Evolutionary conservation across 2,797 vertebrate species (phyloP).

Genomic region (Tangara arthus): DNA sequence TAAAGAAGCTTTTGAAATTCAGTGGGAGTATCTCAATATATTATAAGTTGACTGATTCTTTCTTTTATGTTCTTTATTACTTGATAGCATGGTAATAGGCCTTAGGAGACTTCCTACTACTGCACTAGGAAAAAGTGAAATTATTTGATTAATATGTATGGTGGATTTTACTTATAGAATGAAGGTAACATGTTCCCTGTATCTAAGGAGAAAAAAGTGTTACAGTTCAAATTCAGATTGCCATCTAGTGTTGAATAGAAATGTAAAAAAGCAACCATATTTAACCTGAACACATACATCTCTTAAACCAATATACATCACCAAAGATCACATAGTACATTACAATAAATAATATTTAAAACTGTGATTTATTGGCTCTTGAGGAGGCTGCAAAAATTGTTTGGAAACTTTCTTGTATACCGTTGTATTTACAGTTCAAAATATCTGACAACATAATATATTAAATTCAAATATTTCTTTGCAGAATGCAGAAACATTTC

Average conservation of each 20-base stretch:
- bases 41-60: not conserved
- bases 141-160: conserved; percentile 28
- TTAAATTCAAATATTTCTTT: not conserved
- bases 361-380: not conserved
- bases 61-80: conserved; percentile 11
- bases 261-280: not conserved
- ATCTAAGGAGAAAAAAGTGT: not conserved
- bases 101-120: not conserved
- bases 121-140: not conserved
- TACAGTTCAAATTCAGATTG: conserved; percentile 67
- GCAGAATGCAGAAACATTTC: not conserved
- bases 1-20: conserved; percentile 13
- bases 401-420: not conserved
- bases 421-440: not conserved
- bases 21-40: not conserved
- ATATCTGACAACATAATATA: not conserved
- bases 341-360: not conserved
- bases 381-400: not conserved
- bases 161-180: conserved; percentile 28
- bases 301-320: not conserved
- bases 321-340: not conserved
- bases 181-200: not conserved
- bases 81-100: not conserved
- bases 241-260: conserved; percentile 71
- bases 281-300: not conserved